phyloP scores from a whole-genome alignment of 1,140 invertebrate species.

The Drosophila funebris region DNA sequence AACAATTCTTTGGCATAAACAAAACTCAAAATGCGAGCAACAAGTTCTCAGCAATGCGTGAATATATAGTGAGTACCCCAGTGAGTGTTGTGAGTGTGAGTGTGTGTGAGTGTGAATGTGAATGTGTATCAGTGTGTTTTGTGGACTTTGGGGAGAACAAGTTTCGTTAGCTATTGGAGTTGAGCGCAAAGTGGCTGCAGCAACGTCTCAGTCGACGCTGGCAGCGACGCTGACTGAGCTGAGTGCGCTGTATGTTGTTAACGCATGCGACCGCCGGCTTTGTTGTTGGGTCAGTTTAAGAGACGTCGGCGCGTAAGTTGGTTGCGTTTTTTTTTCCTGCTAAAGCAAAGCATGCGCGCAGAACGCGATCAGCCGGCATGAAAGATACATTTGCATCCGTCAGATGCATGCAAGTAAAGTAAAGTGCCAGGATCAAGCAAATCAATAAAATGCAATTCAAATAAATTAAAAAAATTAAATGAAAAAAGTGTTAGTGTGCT shows the following conservation, averaged over 20 bases:
- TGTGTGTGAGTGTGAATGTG: constrained; percentile 6
- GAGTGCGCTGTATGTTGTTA: constrained; percentile 18
- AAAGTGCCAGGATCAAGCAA: constrained; percentile 4
- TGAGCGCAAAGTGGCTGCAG: constrained; percentile 69
- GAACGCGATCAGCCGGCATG: constrained; percentile 50
- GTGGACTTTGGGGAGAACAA: constrained; percentile 51
- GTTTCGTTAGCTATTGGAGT: constrained; percentile 63
- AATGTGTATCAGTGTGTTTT: background rate
- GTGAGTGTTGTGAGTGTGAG: constrained; percentile 1
- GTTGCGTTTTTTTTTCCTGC: constrained; percentile 56
- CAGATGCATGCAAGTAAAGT: constrained; percentile 24
- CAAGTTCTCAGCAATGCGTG: constrained; percentile 54
- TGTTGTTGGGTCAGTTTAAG: constrained; percentile 69
- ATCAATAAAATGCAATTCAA: background rate
- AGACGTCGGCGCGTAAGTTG: constrained; percentile 75
- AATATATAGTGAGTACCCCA: constrained; percentile 3
- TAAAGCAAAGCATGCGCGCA: constrained; percentile 22
- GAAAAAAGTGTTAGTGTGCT: constrained; percentile 22
- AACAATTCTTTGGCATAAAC: constrained; percentile 47
- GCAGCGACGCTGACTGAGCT: background rate
- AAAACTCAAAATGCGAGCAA: constrained; percentile 54
- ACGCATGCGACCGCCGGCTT: constrained; percentile 40
- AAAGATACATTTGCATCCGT: constrained; percentile 34
- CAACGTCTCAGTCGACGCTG: background rate
- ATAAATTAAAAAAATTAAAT: background rate